Percentiles rank a stretch among this genome's conserved stretches.
Conservation (phyloP, 2,888 invertebrate genomes). For the Drosophila austrosaltans region DNA sequence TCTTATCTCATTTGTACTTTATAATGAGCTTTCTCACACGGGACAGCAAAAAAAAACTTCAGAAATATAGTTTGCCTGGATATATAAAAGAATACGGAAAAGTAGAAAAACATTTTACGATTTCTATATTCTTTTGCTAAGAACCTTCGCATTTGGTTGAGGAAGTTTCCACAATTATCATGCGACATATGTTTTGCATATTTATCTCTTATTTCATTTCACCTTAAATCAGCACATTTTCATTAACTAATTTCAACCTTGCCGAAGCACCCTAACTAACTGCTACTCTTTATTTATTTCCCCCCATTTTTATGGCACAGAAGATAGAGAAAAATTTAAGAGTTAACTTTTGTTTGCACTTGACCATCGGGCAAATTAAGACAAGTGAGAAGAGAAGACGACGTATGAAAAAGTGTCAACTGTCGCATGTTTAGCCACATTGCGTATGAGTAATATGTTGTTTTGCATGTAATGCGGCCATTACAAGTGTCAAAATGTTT, state of each 20-base stretch:
- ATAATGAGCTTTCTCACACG: too few species aligned
- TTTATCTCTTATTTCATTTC: conserved; percentile 28
- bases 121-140: neutral
- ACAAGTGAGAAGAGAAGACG: neutral
- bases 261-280: neutral
- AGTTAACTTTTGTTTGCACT: conserved; percentile 31
- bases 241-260: conserved; percentile 54
- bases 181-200: conserved; percentile 30
- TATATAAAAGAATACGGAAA: too few species aligned
- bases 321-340: conserved; percentile 3
- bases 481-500: conserved; percentile 41
- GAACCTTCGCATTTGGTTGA: conserved; percentile 13
- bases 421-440: conserved; percentile 33
- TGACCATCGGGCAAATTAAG: conserved; percentile 41
- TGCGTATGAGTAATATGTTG: conserved; percentile 61
- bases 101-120: neutral
- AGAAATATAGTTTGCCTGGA: too few species aligned
- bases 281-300: conserved; percentile 40
- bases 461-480: conserved; percentile 44
- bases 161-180: conserved; percentile 30
- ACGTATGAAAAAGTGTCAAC: neutral
- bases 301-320: conserved; percentile 59
- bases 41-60: too few species aligned
- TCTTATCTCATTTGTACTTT: too few species aligned
- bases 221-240: conserved; percentile 36